Conservation (phyloP, 1,140 invertebrate species). For the Hylaeus anthracinus region DNA sequence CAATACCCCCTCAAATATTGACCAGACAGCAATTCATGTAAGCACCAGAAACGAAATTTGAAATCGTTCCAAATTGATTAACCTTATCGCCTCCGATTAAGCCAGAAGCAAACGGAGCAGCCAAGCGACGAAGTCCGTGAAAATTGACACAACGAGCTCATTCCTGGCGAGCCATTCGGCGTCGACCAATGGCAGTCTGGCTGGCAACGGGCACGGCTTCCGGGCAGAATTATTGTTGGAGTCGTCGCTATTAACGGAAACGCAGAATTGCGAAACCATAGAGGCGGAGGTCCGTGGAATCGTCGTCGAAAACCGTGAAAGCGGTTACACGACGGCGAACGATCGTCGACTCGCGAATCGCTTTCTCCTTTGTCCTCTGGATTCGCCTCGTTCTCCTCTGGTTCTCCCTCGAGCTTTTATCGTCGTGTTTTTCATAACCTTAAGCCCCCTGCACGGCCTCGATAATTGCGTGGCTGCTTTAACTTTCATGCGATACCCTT, state of each 20-base stretch:
- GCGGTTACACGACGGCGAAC: slow-evolving; percentile 37
- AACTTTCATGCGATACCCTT: neutral
- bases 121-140: neutral
- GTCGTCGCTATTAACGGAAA: slow-evolving; percentile 47
- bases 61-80: no score
- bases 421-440: slow-evolving; percentile 13
- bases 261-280: slow-evolving; percentile 41
- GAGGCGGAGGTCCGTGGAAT: slow-evolving; percentile 32
- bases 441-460: neutral
- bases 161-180: slow-evolving; percentile 7
- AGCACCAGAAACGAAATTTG: no score
- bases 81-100: neutral
- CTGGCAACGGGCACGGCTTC: slow-evolving; percentile 26
- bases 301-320: slow-evolving; percentile 42
- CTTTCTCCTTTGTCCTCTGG: slow-evolving; percentile 18
- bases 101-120: neutral
- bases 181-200: neutral
- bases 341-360: slow-evolving; percentile 27
- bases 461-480: slow-evolving; percentile 18
- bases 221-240: slow-evolving; percentile 35
- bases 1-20: no score
- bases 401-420: neutral
- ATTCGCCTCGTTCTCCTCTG: neutral
- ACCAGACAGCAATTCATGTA: no score
- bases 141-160: slow-evolving; percentile 39